These are phyloP conservation scores for Conus betulinus DNA, from an alignment of 1,140 invertebrate genomes.

Conservation along the genomic window DNA sequence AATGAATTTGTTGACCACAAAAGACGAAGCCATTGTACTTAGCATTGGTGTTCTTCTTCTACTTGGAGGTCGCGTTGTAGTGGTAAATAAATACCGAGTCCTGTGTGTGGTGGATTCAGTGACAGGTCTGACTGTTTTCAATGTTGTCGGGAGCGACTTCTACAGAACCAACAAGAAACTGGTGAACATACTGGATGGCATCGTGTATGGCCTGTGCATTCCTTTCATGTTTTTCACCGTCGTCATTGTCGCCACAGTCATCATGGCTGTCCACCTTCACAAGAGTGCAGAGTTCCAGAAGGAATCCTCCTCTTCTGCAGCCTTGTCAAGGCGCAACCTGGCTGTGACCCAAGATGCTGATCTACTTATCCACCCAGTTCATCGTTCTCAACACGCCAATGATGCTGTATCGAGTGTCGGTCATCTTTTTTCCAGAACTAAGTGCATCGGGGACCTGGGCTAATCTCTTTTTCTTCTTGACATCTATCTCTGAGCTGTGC, in stretches of 20 bases:
- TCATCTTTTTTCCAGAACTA: background rate
- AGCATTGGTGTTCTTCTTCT: background rate
- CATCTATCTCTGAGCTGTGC: background rate
- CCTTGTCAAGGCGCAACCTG: background rate
- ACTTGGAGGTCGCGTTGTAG: background rate
- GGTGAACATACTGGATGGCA: background rate
- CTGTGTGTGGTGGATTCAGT: background rate
- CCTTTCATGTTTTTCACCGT: background rate
- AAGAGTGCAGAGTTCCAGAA: background rate
- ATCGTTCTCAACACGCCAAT: background rate
- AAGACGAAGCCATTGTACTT: no score
- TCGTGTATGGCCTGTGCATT: background rate
- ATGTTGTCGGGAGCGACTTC: background rate
- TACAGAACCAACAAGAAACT: constrained; percentile 2
- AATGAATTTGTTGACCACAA: background rate
- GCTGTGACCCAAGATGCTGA: constrained; percentile 13
- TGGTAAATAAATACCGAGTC: background rate
- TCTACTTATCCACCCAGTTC: constrained; percentile 18
- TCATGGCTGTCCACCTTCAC: background rate
- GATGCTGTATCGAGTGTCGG: background rate
- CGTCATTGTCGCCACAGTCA: background rate
- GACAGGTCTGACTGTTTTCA: background rate
- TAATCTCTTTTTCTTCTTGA: background rate
- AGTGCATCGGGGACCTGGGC: background rate
- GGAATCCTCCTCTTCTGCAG: background rate